phyloP scores from a whole-genome alignment of 2,113 vertebrate genomes.

The Synchiropus splendidus region DNA sequence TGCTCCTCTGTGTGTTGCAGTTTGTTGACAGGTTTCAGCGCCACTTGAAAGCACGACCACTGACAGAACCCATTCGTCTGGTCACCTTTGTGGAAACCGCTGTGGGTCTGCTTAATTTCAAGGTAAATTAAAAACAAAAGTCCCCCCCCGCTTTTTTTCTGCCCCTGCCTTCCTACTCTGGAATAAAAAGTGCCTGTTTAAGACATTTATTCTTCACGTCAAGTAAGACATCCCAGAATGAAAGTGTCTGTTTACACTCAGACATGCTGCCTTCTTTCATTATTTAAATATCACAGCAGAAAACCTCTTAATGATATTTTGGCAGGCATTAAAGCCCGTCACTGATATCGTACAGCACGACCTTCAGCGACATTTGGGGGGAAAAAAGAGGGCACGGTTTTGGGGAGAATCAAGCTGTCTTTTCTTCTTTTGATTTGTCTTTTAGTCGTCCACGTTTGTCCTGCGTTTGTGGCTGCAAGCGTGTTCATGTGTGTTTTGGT shows the following conservation, averaged over 20 bases:
- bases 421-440: constrained; percentile 40
- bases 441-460: constrained; percentile 25
- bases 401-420: constrained; percentile 50
- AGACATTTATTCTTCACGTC: constrained; percentile 26
- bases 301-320: constrained; percentile 54
- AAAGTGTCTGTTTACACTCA: constrained; percentile 21
- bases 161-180: neutral
- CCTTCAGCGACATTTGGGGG: constrained; percentile 44
- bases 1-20: constrained; percentile 73
- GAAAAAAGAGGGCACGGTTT: constrained; percentile 35
- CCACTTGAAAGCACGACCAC: constrained; percentile 80
- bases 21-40: constrained; percentile 90
- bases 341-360: constrained; percentile 28
- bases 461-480: constrained; percentile 14
- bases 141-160: neutral
- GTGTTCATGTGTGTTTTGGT: constrained; percentile 19
- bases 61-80: constrained; percentile 86
- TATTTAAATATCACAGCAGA: constrained; percentile 45
- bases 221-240: constrained; percentile 14
- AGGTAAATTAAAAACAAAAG: constrained; percentile 75
- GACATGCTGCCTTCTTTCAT: constrained; percentile 54
- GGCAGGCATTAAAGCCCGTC: constrained; percentile 46
- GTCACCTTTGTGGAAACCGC: constrained; percentile 98
- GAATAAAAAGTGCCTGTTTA: constrained; percentile 3
- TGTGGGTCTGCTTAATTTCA: constrained; percentile 94